phyloP scores from a whole-genome alignment of 2,888 invertebrate genomes.

The Pristionchus exspectatus region DNA sequence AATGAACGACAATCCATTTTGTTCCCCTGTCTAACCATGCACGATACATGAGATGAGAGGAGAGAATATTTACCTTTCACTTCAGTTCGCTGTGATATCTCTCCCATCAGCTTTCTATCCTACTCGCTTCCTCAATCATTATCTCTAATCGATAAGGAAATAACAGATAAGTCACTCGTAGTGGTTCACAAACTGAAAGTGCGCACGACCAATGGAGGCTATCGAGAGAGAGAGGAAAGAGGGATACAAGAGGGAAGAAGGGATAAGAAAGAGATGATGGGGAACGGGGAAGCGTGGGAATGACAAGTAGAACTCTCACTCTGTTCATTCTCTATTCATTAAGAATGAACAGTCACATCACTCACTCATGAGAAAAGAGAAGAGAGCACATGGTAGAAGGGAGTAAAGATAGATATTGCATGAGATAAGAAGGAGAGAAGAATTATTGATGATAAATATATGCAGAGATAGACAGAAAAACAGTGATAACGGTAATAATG shows the following conservation, averaged over 20 bases:
- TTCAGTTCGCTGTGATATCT: not conserved
- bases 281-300: not conserved
- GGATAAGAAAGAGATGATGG: not conserved
- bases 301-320: not conserved
- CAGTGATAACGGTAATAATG: not conserved
- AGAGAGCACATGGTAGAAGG: not conserved
- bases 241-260: not conserved
- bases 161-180: not conserved
- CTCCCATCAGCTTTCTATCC: not conserved
- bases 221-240: not conserved
- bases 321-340: not conserved
- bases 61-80: conserved; percentile 45
- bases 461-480: not conserved
- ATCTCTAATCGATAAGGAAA: not conserved
- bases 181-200: conserved; percentile 27
- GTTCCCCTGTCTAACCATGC: not conserved
- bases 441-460: conserved; percentile 8
- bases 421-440: not conserved
- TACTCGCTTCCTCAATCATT: not conserved
- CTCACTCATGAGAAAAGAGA: not conserved
- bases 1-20: not conserved
- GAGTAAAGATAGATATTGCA: not conserved
- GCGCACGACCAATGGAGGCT: not conserved
- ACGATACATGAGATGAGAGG: conserved; percentile 18
- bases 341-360: not conserved